Percentiles rank a stretch among this genome's conserved stretches.
phyloP scores from a whole-genome alignment of 2,888 invertebrate genomes.

The Sipunculus nudus region DNA sequence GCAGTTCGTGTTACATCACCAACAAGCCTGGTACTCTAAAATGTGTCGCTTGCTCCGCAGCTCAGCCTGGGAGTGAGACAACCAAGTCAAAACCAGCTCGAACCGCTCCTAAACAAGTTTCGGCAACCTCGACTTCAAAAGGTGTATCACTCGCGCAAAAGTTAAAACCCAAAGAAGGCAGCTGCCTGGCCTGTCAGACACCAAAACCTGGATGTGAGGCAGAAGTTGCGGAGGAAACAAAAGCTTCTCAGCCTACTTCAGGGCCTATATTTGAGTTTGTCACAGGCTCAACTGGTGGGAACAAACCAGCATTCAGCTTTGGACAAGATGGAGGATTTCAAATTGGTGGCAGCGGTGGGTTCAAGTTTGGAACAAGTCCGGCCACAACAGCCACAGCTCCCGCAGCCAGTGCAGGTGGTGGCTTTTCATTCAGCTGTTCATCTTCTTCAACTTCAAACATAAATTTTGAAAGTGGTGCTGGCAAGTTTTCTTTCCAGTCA shows the following conservation, averaged over 20 bases:
- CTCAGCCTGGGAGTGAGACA: constrained; percentile 69
- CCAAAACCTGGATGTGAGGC: constrained; percentile 51
- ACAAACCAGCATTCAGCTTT: too few relatives aligned
- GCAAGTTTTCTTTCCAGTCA: neutral
- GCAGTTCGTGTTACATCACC: constrained; percentile 73
- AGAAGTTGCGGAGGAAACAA: neutral
- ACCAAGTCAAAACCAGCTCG: too few relatives aligned
- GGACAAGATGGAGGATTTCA: too few relatives aligned
- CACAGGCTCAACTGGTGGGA: too few relatives aligned
- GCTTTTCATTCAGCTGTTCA: constrained; percentile 3
- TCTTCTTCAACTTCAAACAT: too few relatives aligned
- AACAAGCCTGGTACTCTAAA: constrained; percentile 67
- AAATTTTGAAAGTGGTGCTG: neutral
- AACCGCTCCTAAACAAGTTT: too few relatives aligned
- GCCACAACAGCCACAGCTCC: too few relatives aligned
- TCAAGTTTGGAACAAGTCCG: too few relatives aligned
- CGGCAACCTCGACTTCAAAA: too few relatives aligned
- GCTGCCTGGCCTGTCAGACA: constrained; percentile 66
- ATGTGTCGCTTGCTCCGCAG: constrained; percentile 70
- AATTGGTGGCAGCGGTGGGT: too few relatives aligned
- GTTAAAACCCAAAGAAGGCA: constrained; percentile 71
- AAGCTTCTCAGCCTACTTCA: neutral
- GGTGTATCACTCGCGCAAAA: constrained; percentile 49
- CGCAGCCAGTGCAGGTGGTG: neutral
- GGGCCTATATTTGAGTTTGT: constrained; percentile 6